Base-by-base conservation (phyloP, 1,140 invertebrate species). In the Zeugodacus cucurbitae region DNA sequence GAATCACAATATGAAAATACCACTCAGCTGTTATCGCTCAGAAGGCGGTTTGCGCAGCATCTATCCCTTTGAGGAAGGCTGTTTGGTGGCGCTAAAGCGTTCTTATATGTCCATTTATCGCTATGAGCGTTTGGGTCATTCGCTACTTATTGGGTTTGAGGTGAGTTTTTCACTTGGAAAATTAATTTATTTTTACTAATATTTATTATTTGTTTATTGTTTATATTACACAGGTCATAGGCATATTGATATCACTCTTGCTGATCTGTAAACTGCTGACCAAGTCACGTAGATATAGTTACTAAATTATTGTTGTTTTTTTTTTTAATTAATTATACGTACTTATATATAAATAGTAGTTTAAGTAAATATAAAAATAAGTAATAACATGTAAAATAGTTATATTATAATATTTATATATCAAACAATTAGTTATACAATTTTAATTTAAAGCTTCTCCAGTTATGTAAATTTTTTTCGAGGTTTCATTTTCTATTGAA, bases 201-300 rank as follows among this genome's bases (percentile, higher is more conserved):
- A 26, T 44, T 17, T 32, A 26, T 54, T 74, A 54, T 88, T 82
- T 54, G 14, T 37, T 48, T 88, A 44, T n/a, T 59, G 26, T 29
- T 59, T 78, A 26, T 62, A 29, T 85, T 62, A 78, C 48, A 32
- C 37, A 92, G 92, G 85, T 90, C 32, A 62, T 92, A 22, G 92
- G 91, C 89, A 92, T 92, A 70, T 88, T 91, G 37, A 89, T 92
- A 88, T 89, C 89, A 29, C 91, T 91, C 34, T 90, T 91, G 22
- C 87, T 92, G 29, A 90, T 92, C 88, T 92, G 91, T 57, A 90
- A 92, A 62, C 87, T 92, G 88, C 91, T 91, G 88, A 91, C 89
- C 6, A 91, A 91, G 70, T 89, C 91, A 70, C 89, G 91, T 62
- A 90, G 90, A 5, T 92, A 91, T 87, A 82, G 88, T 89, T 92